Evolutionary conservation across 2,888 invertebrate genomes (phyloP).

Genomic region (Graphium colonna): DNA sequence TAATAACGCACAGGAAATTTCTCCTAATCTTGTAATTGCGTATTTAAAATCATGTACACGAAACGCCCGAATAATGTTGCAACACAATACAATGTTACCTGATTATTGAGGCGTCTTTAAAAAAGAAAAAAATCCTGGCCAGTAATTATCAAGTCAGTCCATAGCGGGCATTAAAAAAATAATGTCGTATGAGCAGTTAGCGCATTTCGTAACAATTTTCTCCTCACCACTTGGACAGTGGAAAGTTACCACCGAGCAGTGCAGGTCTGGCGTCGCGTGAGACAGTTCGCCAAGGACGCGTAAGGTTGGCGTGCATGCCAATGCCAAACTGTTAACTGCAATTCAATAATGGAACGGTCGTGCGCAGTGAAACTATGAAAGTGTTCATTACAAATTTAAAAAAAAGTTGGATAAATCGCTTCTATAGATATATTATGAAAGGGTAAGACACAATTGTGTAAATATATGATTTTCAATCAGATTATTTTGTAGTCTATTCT

Average conservation of each 20-base stretch:
- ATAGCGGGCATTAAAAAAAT: slow-evolving; percentile 8
- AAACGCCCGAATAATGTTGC: too few species aligned
- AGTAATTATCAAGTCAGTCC: neutral
- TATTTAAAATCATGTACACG: too few species aligned
- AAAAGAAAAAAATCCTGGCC: neutral
- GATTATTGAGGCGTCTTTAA: too few species aligned
- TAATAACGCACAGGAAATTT: too few species aligned
- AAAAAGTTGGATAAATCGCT: too few species aligned
- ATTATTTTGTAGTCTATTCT: too few species aligned
- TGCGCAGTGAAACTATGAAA: slow-evolving; percentile 17
- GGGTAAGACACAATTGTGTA: too few species aligned
- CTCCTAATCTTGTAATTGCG: too few species aligned
- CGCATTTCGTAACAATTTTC: slow-evolving; percentile 21
- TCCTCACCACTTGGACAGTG: slow-evolving; percentile 15
- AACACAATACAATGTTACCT: too few species aligned
- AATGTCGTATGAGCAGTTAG: slow-evolving; percentile 13
- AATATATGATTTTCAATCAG: too few species aligned
- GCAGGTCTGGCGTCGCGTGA: slow-evolving; percentile 14
- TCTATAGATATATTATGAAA: too few species aligned
- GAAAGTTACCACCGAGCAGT: slow-evolving; percentile 14
- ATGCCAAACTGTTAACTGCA: slow-evolving; percentile 3
- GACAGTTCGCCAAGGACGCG: slow-evolving; percentile 21
- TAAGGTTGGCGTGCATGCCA: slow-evolving; percentile 19
- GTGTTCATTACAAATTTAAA: too few species aligned
- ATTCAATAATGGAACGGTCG: neutral